phyloP scores from a whole-genome alignment of 2,797 vertebrate species.

The Acanthis flammea region DNA sequence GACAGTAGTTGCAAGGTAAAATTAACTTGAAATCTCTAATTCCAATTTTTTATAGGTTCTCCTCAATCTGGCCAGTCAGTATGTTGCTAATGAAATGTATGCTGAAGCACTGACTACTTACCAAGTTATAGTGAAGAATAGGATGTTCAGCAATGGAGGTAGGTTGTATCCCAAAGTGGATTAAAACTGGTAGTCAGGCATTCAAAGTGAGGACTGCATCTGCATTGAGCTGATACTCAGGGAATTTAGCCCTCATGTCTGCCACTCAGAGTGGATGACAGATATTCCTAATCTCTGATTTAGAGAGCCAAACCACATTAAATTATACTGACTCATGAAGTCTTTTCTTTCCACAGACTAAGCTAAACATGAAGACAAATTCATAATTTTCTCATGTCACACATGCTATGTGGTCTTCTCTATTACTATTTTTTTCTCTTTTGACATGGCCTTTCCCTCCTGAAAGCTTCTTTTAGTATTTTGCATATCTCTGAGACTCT shows the following conservation, averaged over 20 bases:
- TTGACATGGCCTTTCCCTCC: background rate
- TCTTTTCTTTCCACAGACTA: background rate
- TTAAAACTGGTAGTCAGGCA: background rate
- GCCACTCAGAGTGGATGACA: background rate
- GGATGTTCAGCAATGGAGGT: constrained; percentile 96
- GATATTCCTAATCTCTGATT: background rate
- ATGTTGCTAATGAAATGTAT: constrained; percentile 94
- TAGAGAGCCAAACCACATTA: background rate
- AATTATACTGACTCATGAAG: background rate
- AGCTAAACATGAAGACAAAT: background rate
- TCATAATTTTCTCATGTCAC: background rate
- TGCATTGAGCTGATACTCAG: background rate
- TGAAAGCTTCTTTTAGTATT: background rate
- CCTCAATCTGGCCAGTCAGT: constrained; percentile 94
- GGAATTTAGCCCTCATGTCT: background rate
- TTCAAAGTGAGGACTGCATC: background rate
- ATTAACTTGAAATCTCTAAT: background rate
- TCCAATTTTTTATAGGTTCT: constrained; percentile 82
- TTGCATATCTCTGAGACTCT: background rate
- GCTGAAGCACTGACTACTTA: constrained; percentile 94
- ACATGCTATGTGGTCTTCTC: background rate
- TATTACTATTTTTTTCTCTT: background rate
- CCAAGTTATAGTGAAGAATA: constrained; percentile 96
- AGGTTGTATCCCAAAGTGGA: background rate
- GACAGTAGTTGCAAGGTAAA: background rate